Conservation (phyloP, 2,797 vertebrate genomes). For the Gambusia yucatana region DNA sequence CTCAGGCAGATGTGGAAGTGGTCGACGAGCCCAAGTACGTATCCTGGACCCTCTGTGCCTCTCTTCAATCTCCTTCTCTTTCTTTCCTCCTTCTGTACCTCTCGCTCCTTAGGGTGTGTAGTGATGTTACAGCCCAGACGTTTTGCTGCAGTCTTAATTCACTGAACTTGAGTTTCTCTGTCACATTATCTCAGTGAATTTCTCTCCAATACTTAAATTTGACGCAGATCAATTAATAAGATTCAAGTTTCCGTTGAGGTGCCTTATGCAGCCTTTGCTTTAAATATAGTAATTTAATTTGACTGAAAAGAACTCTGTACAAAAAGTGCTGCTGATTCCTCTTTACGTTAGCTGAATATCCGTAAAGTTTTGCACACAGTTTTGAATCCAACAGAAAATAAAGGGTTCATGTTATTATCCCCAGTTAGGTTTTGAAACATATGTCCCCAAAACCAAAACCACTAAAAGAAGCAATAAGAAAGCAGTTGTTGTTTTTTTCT, state of each 20-base stretch:
- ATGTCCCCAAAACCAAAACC: neutral
- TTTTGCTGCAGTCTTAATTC: slow-evolving; percentile 45
- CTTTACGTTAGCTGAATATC: too few species aligned
- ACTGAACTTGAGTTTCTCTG: slow-evolving; percentile 26
- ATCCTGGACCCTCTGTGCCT: slow-evolving; percentile 42
- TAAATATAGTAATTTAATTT: neutral
- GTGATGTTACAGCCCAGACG: slow-evolving; percentile 38
- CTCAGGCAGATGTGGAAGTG: slow-evolving; percentile 95
- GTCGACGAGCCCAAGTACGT: slow-evolving; percentile 99
- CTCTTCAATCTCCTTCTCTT: slow-evolving; percentile 57
- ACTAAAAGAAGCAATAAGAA: neutral
- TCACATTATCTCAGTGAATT: neutral
- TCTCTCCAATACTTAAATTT: neutral
- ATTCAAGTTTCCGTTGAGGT: neutral
- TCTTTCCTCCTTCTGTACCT: slow-evolving; percentile 36
- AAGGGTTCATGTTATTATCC: neutral
- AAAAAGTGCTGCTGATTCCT: neutral
- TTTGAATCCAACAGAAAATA: slow-evolving; percentile 3
- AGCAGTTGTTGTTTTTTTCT: neutral
- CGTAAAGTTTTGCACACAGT: neutral
- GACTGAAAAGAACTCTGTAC: neutral
- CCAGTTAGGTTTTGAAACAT: neutral
- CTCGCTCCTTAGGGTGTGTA: slow-evolving; percentile 31
- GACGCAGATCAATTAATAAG: neutral
- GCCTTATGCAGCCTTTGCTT: neutral